A percentile compares a stretch with the other conserved stretches of the same genome.
These are phyloP conservation scores for Peromyscus nudipes DNA, from an alignment of 2,797 vertebrate genomes.

Conservation along the genomic window DNA sequence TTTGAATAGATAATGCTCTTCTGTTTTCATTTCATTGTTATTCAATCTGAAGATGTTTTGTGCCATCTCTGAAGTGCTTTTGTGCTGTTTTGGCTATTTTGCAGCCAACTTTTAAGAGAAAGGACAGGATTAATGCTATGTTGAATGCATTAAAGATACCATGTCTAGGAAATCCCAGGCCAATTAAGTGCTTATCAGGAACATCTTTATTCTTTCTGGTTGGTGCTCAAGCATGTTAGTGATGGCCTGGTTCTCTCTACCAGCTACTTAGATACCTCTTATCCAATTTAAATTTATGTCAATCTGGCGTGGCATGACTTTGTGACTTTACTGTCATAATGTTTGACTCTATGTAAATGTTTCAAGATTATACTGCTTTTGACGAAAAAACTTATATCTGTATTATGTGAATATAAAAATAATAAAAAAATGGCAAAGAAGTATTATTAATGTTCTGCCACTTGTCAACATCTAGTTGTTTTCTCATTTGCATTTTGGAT, in stretches of 20 bases:
- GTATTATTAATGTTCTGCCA: background rate
- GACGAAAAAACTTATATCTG: background rate
- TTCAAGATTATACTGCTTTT: background rate
- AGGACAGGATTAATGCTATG: background rate
- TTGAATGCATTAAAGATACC: background rate
- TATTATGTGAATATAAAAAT: background rate
- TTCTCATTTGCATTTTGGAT: background rate
- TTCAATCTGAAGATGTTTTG: background rate
- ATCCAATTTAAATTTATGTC: background rate
- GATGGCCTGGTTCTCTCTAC: background rate
- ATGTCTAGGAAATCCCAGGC: background rate
- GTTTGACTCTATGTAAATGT: background rate
- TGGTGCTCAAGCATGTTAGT: background rate
- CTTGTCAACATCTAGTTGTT: background rate
- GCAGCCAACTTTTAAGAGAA: background rate
- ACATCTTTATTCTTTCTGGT: background rate
- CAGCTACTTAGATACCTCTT: background rate
- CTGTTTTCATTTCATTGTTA: background rate
- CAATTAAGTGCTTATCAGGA: background rate
- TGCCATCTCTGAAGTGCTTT: background rate
- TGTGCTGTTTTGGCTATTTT: background rate
- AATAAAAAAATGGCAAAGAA: slow-evolving; percentile 8
- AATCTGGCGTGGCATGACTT: background rate
- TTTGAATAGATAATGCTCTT: background rate
- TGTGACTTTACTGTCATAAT: background rate